A percentile compares a stretch with the other conserved stretches of the same genome.
Conservation (phyloP, 2,113 vertebrate genomes). For the Phylloscopus whistleri region DNA sequence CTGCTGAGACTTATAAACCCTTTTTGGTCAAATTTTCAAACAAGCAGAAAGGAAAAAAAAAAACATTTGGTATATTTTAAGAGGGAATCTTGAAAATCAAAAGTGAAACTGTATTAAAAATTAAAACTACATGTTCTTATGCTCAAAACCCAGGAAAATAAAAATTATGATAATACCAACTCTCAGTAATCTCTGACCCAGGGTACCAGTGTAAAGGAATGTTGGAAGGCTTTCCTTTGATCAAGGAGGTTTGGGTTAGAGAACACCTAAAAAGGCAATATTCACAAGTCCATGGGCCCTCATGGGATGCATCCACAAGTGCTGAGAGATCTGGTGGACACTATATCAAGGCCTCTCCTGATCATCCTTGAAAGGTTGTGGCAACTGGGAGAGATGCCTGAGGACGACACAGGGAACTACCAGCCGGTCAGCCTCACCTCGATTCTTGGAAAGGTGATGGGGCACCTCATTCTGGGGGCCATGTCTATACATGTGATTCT, state of each 20-base stretch:
- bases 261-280: accelerated
- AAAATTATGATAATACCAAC: not conserved
- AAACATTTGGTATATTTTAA: not conserved
- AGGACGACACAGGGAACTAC: not conserved
- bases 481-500: too few relatives aligned
- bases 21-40: not conserved
- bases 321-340: not conserved
- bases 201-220: not conserved
- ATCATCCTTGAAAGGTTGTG: not conserved
- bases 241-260: not conserved
- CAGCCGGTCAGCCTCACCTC: accelerated
- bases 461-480: accelerated
- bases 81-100: not conserved
- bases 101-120: not conserved
- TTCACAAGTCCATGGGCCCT: not conserved
- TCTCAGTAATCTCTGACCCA: not conserved
- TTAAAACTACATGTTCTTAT: not conserved
- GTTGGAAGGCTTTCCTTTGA: not conserved
- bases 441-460: not conserved
- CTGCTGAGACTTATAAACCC: not conserved
- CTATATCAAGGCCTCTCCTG: not conserved
- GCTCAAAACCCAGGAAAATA: not conserved
- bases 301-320: accelerated
- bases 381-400: accelerated
- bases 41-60: not conserved